Base-by-base conservation (phyloP, 1,140 invertebrate species). In the Tribolium madens region DNA sequence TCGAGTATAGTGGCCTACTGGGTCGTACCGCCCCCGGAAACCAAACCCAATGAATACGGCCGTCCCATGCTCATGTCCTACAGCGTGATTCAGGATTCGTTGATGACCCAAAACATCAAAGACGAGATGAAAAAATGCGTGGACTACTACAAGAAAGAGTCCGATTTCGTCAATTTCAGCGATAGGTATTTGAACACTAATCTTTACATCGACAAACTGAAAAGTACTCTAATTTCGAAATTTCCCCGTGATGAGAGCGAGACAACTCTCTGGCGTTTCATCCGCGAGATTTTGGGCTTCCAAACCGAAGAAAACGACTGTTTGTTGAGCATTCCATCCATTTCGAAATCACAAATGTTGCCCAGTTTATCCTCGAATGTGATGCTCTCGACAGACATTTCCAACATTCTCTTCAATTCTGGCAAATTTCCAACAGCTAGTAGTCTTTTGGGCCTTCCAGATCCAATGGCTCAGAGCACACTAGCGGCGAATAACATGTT, bases 21-120 rank as follows among this genome's bases (percentile, higher is more conserved):
- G 96, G 96, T 97, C 1, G 92, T 97, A 87, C 96, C 97, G 13
- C 96, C 97, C 10, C 93, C 94, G 31, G 97, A 98, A 87, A 94
- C 94, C 81, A 91, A 94, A 81, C 95, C 95, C 2, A 91, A 94
- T 33, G 96, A 98, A 85, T 97, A 97, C 87, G 95, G 95, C 0
- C 90, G 94, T 33, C 96, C 97, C 0, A 94, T 98, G 91, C 87
- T 94, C 6, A 92, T 98, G 86, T 93, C 93, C 79, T 97, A 96
- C 81, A 94, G 91, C 75, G 91, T 96, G 68, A 87, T 93, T 3
- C 92, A 95, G 81, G 96, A 98, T 84, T 91, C 92, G 31, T 93
- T 93, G 83, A 87, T 97, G 36, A 92, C 94, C 12, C 90, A 93
- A 81, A 93, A 96, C 84, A 90, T 95, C 42, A 91, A 96, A 81